phyloP scores from a whole-genome alignment of 2,888 invertebrate species.

The Panopea generosa region DNA sequence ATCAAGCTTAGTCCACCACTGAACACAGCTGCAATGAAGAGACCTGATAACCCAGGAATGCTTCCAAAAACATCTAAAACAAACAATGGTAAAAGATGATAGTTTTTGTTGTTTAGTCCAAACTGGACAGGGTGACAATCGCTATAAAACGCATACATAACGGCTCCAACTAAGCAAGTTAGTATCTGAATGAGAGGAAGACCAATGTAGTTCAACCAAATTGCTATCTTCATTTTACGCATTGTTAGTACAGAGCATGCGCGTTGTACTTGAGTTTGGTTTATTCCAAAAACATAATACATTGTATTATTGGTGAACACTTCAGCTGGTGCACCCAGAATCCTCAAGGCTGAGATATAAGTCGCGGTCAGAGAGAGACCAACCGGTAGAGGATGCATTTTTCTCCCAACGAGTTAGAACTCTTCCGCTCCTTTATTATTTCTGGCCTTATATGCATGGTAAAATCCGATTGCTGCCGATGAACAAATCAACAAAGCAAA shows the following conservation, averaged over 20 bases:
- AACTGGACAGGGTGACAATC: conserved; percentile 44
- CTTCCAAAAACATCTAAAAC: conserved; percentile 93
- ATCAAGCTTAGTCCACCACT: conserved; percentile 93
- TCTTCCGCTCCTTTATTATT: conserved; percentile 87
- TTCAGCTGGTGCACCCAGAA: conserved; percentile 65
- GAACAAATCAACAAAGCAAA: conserved; percentile 55
- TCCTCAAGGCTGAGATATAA: conserved; percentile 65
- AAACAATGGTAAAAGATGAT: conserved; percentile 87
- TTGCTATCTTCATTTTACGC: conserved; percentile 88
- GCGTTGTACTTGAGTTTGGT: conserved; percentile 97
- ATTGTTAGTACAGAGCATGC: conserved; percentile 94
- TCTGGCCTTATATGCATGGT: conserved; percentile 86
- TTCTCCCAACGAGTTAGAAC: conserved; percentile 81
- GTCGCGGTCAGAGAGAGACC: conserved; percentile 81
- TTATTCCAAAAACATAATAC: conserved; percentile 94
- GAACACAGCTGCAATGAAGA: conserved; percentile 97
- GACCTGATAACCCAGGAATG: conserved; percentile 92
- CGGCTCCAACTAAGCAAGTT: conserved; percentile 43
- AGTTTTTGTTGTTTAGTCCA: conserved; percentile 18
- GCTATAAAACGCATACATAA: conserved; percentile 55
- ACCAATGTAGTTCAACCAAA: conserved; percentile 40
- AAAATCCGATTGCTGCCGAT: conserved; percentile 74
- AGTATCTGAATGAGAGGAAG: conserved; percentile 32
- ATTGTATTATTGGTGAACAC: conserved; percentile 64
- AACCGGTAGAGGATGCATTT: conserved; percentile 82